Evolutionary conservation across 1,140 invertebrate genomes (phyloP).

Genomic region (Pseudachorutes palmiensis): DNA sequence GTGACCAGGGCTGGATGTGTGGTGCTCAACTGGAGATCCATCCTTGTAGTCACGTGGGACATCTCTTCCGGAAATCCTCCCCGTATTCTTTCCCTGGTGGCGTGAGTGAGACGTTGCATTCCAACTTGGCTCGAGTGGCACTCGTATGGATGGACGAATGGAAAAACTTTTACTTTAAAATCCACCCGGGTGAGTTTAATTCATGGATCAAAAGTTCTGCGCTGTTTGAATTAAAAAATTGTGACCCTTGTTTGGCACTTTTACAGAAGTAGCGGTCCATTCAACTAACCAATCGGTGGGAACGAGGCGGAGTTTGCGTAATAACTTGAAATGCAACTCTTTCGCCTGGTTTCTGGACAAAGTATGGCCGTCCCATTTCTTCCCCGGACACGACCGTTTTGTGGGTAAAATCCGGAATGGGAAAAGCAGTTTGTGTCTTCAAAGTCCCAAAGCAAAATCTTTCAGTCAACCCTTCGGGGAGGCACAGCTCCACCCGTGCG

Average conservation of each 20-base stretch:
- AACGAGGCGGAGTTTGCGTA: conserved; percentile 61
- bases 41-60: conserved; percentile 93
- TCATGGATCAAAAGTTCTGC: neutral
- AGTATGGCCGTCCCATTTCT: conserved; percentile 75
- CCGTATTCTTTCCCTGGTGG: conserved; percentile 81
- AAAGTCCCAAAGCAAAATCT: conserved; percentile 48
- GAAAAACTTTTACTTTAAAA: conserved; percentile 82
- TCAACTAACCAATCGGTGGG: conserved; percentile 59
- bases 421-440: conserved; percentile 51
- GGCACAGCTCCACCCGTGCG: conserved; percentile 49
- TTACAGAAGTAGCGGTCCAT: conserved; percentile 52
- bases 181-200: conserved; percentile 52
- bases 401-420: conserved; percentile 61
- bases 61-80: conserved; percentile 91
- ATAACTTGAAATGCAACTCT: conserved; percentile 71
- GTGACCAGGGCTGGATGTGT: conserved; percentile 88
- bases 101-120: conserved; percentile 73
- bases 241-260: no score
- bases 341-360: conserved; percentile 95
- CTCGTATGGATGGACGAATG: conserved; percentile 92
- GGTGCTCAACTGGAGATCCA: conserved; percentile 89
- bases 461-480: conserved; percentile 54
- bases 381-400: conserved; percentile 70
- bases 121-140: conserved; percentile 80
- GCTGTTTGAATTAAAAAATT: no score